Base-by-base conservation (phyloP, 1,140 invertebrate species). In the Aphelenchoides besseyi region DNA sequence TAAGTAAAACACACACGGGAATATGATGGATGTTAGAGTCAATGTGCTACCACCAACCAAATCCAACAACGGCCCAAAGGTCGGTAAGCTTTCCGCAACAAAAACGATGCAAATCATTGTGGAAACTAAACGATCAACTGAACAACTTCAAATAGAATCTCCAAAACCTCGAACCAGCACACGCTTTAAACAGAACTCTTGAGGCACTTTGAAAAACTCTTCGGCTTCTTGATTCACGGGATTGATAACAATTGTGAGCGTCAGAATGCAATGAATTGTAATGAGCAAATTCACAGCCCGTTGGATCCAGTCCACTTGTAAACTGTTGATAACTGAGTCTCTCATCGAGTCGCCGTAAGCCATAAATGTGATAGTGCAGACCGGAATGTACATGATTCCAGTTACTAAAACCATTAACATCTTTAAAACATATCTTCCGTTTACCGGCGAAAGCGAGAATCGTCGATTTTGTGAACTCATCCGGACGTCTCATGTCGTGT, bases 41-140 rank as follows among this genome's bases (percentile, higher is more conserved):
- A 91, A 91, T 0, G 91, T 93, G 0, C 93, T 88, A 0, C 91
- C 91, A n/a, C 92, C 92, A 3, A 95, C 89, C 1, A 95, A 86
- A 30, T 92, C 89, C 89, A 95, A 91, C 0, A 95, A 90, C 18
- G 92, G 87, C 73, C 93, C 92, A 82, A 95, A 95, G 73, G 90
- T 88, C 0, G 93, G 92, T 1, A 95, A 89, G 3, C 90, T 89
- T 86, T 93, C 91, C 0, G 90, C 92, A 5, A 94, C 86, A 18
- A 92, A 89, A 1, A 94, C 89, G 0, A 90, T 90, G 0, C 90
- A 71, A 0, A 89, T 87, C 12, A 93, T 87, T 2, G 94, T 86
- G 9, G 32, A 68, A 26, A 0, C 86, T 93, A 87, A n/a, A 92
- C 84, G 0, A 90, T 82, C n/a, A n/a, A n/a, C n/a, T n/a, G n/a